These are phyloP conservation scores for Drosophila engyochracea DNA, from an alignment of 2,888 invertebrate species.

Conservation along the genomic window DNA sequence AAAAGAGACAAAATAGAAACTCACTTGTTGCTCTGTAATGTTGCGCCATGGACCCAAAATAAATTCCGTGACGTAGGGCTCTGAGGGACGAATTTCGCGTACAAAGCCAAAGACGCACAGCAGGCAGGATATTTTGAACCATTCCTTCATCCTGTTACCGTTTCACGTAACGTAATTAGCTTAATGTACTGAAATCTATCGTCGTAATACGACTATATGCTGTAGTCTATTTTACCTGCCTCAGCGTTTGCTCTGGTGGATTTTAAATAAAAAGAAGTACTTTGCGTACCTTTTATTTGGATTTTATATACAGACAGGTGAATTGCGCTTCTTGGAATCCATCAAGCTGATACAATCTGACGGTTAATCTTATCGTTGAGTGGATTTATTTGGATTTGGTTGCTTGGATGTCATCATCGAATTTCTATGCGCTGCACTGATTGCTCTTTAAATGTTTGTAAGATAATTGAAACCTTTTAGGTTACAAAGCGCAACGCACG, in stretches of 20 bases:
- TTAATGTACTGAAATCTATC: background rate
- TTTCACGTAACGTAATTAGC: conserved; percentile 29
- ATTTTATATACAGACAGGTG: too few relatives aligned
- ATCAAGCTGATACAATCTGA: conserved; percentile 4
- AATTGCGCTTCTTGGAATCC: conserved; percentile 39
- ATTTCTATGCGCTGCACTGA: conserved; percentile 47
- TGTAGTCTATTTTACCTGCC: background rate
- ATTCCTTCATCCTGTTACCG: conserved; percentile 85
- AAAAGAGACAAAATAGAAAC: background rate
- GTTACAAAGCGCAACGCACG: conserved; percentile 23
- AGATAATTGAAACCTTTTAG: conserved; percentile 68
- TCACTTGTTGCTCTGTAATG: conserved; percentile 87
- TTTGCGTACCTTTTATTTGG: too few relatives aligned
- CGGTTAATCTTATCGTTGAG: conserved; percentile 56
- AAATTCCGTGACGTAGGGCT: conserved; percentile 93
- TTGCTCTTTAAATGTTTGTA: conserved; percentile 47
- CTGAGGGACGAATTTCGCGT: conserved; percentile 94
- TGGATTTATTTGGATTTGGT: conserved; percentile 35
- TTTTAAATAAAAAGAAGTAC: conserved; percentile 11
- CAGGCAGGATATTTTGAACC: conserved; percentile 90
- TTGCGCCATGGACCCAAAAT: conserved; percentile 92
- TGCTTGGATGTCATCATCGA: conserved; percentile 51
- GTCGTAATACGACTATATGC: conserved; percentile 3
- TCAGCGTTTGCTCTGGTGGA: conserved; percentile 10
- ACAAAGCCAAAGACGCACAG: conserved; percentile 92